Conservation (phyloP, 2,888 invertebrate genomes). For the Morinoia aosen region DNA sequence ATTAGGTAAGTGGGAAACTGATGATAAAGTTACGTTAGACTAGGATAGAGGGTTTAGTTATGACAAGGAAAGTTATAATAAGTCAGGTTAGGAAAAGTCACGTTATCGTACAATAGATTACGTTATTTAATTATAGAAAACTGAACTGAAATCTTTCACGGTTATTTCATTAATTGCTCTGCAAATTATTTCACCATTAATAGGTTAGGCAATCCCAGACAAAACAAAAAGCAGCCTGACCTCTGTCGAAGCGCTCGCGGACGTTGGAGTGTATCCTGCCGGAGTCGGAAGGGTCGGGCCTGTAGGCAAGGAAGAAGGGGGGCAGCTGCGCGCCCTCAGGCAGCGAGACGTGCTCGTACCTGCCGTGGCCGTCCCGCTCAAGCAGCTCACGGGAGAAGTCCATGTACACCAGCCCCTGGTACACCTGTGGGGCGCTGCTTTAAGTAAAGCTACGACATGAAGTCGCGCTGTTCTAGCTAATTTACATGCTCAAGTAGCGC, state of each 20-base stretch:
- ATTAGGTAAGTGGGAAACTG: no score
- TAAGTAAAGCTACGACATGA: background rate
- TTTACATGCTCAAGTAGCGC: no score
- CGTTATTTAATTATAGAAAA: no score
- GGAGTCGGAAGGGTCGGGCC: slow-evolving; percentile 68
- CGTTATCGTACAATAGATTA: no score
- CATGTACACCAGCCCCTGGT: slow-evolving; percentile 69
- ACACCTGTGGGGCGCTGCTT: slow-evolving; percentile 66
- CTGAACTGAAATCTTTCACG: no score
- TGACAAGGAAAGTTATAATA: no score
- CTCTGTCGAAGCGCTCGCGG: slow-evolving; percentile 62
- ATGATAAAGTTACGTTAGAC: no score
- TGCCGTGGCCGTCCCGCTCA: slow-evolving; percentile 67
- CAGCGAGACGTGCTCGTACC: slow-evolving; percentile 64
- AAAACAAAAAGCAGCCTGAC: slow-evolving; percentile 19
- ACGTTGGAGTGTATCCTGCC: slow-evolving; percentile 68
- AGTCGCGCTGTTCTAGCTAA: background rate
- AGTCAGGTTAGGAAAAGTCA: no score
- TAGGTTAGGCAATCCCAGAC: no score
- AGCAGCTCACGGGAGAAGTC: slow-evolving; percentile 67
- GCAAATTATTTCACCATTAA: no score
- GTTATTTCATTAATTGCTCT: no score
- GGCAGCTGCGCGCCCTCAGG: slow-evolving; percentile 59
- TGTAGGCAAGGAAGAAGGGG: slow-evolving; percentile 68
- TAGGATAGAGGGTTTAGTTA: no score